phyloP scores from a whole-genome alignment of 2,113 vertebrate species.

The Ptyas mucosa region DNA sequence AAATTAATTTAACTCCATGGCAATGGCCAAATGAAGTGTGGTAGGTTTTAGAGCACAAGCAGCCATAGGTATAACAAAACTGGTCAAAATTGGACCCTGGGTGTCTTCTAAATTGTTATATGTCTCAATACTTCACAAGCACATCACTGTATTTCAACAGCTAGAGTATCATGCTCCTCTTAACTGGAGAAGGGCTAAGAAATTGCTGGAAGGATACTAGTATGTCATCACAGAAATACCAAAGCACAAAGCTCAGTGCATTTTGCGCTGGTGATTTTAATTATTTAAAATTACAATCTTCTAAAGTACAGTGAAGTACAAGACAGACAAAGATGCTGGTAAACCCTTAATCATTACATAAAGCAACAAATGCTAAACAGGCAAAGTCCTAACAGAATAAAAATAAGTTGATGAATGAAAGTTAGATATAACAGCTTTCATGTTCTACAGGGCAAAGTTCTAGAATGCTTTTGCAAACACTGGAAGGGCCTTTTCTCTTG shows the following conservation, averaged over 20 bases:
- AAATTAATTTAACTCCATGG: neutral
- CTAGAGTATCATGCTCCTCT: neutral
- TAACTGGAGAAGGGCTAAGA: neutral
- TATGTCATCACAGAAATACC: neutral
- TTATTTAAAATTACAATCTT: neutral
- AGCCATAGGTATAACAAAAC: neutral
- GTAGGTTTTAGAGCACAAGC: conserved; percentile 9
- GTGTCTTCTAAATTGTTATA: neutral
- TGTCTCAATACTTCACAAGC: neutral
- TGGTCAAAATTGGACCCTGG: neutral
- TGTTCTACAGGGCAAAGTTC: neutral
- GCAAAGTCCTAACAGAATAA: neutral
- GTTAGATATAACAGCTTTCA: neutral
- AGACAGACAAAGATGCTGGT: neutral
- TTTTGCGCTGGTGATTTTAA: neutral
- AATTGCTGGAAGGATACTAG: neutral
- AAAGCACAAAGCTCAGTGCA: neutral
- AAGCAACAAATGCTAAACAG: neutral
- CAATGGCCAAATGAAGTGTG: conserved; percentile 15
- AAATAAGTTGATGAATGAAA: neutral
- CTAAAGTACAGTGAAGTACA: neutral
- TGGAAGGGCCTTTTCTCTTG: neutral
- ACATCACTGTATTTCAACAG: neutral
- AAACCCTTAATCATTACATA: neutral
- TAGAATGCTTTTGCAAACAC: neutral